Base-by-base conservation (phyloP, 2,888 invertebrate species). In the Troides helena region DNA sequence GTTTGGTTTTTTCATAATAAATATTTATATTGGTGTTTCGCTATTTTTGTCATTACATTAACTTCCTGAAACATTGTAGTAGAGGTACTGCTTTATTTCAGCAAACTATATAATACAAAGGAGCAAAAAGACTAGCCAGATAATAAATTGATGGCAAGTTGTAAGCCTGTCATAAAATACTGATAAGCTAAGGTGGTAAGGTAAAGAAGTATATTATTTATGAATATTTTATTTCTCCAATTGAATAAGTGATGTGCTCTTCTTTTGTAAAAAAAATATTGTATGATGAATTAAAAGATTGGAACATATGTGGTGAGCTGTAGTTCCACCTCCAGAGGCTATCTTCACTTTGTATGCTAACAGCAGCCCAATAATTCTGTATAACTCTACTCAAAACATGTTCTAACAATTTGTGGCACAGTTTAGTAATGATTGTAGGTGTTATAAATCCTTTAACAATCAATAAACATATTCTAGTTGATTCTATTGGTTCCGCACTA, bases 141-240 rank as follows among this genome's bases (percentile, higher is more conserved):
- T 5, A 30, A 30, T 30, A 30, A 30, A 3, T 30, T 30, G 30
- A 30, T 4, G 0, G 30, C 30, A 30, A 30, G 30, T 30, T 30
- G 30, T 30, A 30, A 30, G 30, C 30, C 30, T 30, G 30, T 30
- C 30, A 30, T 30, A 30, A 30, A 30, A 30, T 30, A 3, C 30
- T 30, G 30, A 30, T 3, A 30, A 30, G 30, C 30, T 30, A 30
- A 30, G 30, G 30, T 5, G 5, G 30, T 30, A 1, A 39, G 10
- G 8, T 39, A 39, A 39, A 39, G 39, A 39, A 39, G 7, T 17
- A 18, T 23, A 63, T 66, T 25, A 50, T 5, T 71, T 81, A 91
- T 72, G 88, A 81, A 85, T 87, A 90, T 74, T 89, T 91, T 85
- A 92, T 80, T 86, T 90, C 84, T 53, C 90, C 88, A 59, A 88